Percentiles rank a stretch among this genome's conserved stretches.
These are phyloP conservation scores for Lethrus apterus DNA, from an alignment of 1,140 invertebrate species.

Conservation along the genomic window DNA sequence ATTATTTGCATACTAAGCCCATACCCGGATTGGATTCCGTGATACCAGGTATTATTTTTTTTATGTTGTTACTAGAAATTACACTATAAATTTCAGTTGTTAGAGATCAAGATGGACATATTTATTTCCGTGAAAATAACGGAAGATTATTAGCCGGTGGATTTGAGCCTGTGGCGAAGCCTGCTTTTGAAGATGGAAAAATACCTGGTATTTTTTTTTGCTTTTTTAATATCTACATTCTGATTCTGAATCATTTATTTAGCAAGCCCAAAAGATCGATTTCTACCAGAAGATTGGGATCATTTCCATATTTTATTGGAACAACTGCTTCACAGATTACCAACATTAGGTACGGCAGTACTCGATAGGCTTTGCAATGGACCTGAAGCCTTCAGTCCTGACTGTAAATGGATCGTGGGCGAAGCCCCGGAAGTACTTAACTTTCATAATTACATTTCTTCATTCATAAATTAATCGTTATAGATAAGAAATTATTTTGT, in stretches of 20 bases:
- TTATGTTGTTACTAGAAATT: slow-evolving; percentile 6
- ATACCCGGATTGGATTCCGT: slow-evolving; percentile 62
- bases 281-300: slow-evolving; percentile 85
- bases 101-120: slow-evolving; percentile 80
- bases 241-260: too few species aligned
- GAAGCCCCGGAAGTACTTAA: slow-evolving; percentile 75
- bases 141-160: slow-evolving; percentile 75
- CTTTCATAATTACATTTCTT: slow-evolving; percentile 13
- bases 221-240: too few species aligned
- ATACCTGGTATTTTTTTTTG: slow-evolving; percentile 47
- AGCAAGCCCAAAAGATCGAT: slow-evolving; percentile 49
- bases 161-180: slow-evolving; percentile 81
- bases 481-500: slow-evolving; percentile 91
- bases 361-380: slow-evolving; percentile 77
- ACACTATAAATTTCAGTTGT: slow-evolving; percentile 57
- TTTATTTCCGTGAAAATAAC: slow-evolving; percentile 78
- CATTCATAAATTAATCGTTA: slow-evolving; percentile 27
- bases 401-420: slow-evolving; percentile 87
- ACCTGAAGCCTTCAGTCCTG: slow-evolving; percentile 90
- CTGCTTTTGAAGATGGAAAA: slow-evolving; percentile 74
- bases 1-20: slow-evolving; percentile 81
- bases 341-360: slow-evolving; percentile 61
- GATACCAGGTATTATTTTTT: slow-evolving; percentile 52
- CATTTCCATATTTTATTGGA: slow-evolving; percentile 88
- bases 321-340: slow-evolving; percentile 76